Conservation (phyloP, 2,888 invertebrate genomes). For the Aleiodes leptofemur region DNA sequence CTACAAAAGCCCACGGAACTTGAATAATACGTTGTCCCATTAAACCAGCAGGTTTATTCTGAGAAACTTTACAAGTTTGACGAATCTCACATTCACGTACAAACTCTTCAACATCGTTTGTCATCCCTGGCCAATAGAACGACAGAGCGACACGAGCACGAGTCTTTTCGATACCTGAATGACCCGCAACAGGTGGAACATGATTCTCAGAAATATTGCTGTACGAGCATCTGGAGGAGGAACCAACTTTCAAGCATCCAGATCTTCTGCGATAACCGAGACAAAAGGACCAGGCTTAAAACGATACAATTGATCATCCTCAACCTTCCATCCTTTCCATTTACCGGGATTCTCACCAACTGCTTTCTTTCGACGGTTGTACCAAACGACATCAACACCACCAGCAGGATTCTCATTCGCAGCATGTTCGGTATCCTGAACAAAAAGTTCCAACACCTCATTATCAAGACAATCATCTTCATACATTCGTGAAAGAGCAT, state of each 20-base stretch:
- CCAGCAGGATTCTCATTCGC: too few species aligned
- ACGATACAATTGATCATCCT: too few species aligned
- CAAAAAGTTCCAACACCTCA: too few species aligned
- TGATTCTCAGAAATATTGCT: too few species aligned
- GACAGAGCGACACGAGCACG: constrained; percentile 8
- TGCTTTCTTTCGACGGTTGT: background rate
- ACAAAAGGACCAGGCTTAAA: constrained; percentile 18
- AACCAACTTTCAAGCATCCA: too few species aligned
- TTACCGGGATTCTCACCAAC: background rate
- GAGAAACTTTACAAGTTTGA: too few species aligned
- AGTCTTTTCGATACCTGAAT: constrained; percentile 48
- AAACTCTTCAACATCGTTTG: background rate
- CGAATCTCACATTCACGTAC: too few species aligned
- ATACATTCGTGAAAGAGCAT: constrained; percentile 41
- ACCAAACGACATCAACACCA: constrained; percentile 32
- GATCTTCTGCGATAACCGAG: background rate
- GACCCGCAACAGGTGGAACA: too few species aligned
- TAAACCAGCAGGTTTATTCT: constrained; percentile 28
- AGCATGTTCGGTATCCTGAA: too few species aligned
- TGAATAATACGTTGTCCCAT: too few species aligned
- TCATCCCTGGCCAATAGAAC: constrained; percentile 5
- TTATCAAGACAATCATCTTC: constrained; percentile 7
- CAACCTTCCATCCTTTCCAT: background rate
- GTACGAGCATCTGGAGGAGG: background rate
- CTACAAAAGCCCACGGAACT: too few species aligned